A percentile compares a stretch with the other conserved stretches of the same genome.
Evolutionary conservation across 1,140 invertebrate genomes (phyloP).

Genomic region (Pachypeltis micranthus): DNA sequence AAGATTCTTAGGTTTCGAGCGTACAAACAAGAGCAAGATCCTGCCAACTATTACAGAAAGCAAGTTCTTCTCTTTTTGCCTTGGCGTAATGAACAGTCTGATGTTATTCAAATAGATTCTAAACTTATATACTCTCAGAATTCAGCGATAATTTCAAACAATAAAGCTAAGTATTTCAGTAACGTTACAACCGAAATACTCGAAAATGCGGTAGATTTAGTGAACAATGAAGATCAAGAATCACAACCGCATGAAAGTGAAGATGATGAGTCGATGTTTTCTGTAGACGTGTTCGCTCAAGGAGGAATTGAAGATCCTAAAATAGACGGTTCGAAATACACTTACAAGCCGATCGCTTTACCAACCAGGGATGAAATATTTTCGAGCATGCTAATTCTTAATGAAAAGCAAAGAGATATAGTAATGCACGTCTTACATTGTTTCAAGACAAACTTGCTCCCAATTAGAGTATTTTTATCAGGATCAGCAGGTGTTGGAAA

Average conservation of each 20-base stretch:
- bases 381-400: background rate
- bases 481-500: constrained; percentile 8
- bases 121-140: background rate
- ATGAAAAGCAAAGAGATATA: constrained; percentile 5
- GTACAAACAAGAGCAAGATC: too few species aligned
- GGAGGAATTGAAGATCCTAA: background rate
- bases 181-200: background rate
- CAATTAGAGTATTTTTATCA: constrained; percentile 2
- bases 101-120: background rate
- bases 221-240: background rate
- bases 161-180: background rate
- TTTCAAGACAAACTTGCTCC: background rate
- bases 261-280: background rate
- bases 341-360: background rate
- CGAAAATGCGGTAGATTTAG: background rate
- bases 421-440: background rate
- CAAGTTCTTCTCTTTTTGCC: background rate
- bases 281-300: background rate
- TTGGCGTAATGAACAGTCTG: background rate
- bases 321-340: background rate
- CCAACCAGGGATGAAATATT: background rate
- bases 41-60: background rate
- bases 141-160: background rate
- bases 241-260: background rate
- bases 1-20: background rate